phyloP scores from a whole-genome alignment of 2,113 vertebrate genomes.

The Seriola quinqueradiata region DNA sequence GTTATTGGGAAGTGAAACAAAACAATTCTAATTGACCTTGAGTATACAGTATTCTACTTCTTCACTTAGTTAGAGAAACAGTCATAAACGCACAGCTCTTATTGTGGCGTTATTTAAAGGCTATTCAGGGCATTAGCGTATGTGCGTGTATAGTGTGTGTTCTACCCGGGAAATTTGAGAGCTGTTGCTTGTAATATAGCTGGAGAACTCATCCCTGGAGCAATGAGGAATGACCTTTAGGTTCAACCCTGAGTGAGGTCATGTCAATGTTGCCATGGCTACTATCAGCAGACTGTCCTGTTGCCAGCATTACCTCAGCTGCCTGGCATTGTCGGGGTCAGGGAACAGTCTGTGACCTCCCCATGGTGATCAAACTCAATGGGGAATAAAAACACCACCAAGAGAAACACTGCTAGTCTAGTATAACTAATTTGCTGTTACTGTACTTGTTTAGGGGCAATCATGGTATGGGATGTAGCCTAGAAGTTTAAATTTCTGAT shows the following conservation, averaged over 20 bases:
- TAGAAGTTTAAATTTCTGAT: slow-evolving; percentile 9
- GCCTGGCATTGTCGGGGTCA: slow-evolving; percentile 84
- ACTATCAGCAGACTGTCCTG: slow-evolving; percentile 82
- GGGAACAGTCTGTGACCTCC: slow-evolving; percentile 83
- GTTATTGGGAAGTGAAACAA: slow-evolving; percentile 68
- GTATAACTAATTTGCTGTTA: slow-evolving; percentile 6
- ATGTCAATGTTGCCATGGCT: slow-evolving; percentile 82
- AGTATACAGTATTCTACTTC: slow-evolving; percentile 12
- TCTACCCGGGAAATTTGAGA: slow-evolving; percentile 68
- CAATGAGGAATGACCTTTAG: slow-evolving; percentile 82
- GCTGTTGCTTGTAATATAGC: slow-evolving; percentile 53
- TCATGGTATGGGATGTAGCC: background rate
- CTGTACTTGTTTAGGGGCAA: slow-evolving; percentile 22
- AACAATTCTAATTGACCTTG: slow-evolving; percentile 48
- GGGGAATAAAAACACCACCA: slow-evolving; percentile 71
- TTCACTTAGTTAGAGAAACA: slow-evolving; percentile 20
- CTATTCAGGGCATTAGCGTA: slow-evolving; percentile 11
- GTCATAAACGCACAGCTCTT: slow-evolving; percentile 3
- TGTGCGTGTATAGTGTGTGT: background rate
- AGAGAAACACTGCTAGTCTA: slow-evolving; percentile 27
- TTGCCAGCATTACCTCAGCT: slow-evolving; percentile 85
- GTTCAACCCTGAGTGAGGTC: slow-evolving; percentile 85
- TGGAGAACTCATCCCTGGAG: slow-evolving; percentile 61
- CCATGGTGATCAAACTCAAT: slow-evolving; percentile 74
- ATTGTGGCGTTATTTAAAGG: slow-evolving; percentile 5